These are phyloP conservation scores for Lytechinus variegatus DNA, from an alignment of 35 echinoderm and acorn worm genomes.

Conservation along the genomic window DNA sequence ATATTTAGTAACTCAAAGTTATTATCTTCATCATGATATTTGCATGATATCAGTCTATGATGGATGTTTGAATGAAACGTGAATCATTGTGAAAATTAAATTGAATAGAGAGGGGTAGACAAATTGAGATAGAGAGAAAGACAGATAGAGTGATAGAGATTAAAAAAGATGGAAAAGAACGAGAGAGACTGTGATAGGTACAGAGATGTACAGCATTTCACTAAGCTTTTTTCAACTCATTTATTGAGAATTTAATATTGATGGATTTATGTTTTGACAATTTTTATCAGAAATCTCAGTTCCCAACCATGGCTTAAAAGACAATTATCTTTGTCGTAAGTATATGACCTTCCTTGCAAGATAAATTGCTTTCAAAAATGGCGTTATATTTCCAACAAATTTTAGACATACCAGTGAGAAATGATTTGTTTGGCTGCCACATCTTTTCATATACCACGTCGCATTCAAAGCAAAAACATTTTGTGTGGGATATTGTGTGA, in stretches of 20 bases:
- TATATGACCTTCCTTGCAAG: background rate
- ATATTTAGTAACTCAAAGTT: background rate
- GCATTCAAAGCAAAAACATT: background rate
- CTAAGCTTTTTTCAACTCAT: background rate
- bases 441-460: background rate
- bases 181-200: background rate
- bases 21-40: background rate
- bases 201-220: background rate
- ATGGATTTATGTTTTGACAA: background rate
- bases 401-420: background rate
- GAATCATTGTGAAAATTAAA: background rate
- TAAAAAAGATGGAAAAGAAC: background rate
- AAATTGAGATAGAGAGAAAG: background rate
- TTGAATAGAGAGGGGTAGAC: too few species aligned
- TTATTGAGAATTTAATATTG: background rate
- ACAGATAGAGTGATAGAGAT: background rate
- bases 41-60: background rate
- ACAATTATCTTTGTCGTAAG: slow-evolving; percentile 29
- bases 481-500: too few species aligned
- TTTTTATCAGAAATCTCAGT: slow-evolving; percentile 25
- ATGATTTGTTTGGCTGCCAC: background rate
- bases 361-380: background rate
- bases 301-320: slow-evolving; percentile 35
- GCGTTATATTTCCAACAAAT: background rate
- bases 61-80: background rate